phyloP scores from a whole-genome alignment of 2,888 invertebrate species.

The Xanthia icteritia region DNA sequence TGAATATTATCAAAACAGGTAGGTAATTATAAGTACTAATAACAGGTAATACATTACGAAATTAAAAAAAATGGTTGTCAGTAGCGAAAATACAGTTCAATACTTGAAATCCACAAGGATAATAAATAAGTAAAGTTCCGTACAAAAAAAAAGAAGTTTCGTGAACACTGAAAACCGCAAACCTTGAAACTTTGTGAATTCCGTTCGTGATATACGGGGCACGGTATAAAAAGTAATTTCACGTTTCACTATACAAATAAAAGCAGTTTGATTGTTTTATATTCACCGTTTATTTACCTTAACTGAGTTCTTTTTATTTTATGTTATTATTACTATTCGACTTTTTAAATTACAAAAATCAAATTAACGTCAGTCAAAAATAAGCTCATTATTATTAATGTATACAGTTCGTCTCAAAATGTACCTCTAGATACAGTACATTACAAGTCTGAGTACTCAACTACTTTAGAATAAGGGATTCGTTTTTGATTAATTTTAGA shows the following conservation, averaged over 20 bases:
- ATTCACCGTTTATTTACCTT: conserved; percentile 23
- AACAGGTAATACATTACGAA: not conserved
- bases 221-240: conserved; percentile 47
- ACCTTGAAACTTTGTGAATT: conserved; percentile 57
- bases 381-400: conserved; percentile 9
- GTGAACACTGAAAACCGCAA: conserved; percentile 55
- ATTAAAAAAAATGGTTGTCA: not conserved
- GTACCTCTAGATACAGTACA: conserved; percentile 31
- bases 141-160: conserved; percentile 51
- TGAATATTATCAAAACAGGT: not conserved
- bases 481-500: conserved; percentile 59
- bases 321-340: conserved; percentile 1
- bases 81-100: not conserved
- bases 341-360: conserved; percentile 15
- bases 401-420: conserved; percentile 29
- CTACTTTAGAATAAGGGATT: conserved; percentile 52
- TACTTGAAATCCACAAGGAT: not conserved
- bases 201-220: conserved; percentile 39
- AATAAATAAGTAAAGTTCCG: conserved; percentile 4
- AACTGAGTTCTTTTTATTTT: conserved; percentile 19
- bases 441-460: conserved; percentile 42
- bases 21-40: not conserved
- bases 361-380: conserved; percentile 28
- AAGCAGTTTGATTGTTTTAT: conserved; percentile 39
- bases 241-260: conserved; percentile 25